Percentiles rank a stretch among this genome's conserved stretches.
Evolutionary conservation across 1,140 invertebrate species (phyloP).

Genomic region (Eufriesea mexicana): DNA sequence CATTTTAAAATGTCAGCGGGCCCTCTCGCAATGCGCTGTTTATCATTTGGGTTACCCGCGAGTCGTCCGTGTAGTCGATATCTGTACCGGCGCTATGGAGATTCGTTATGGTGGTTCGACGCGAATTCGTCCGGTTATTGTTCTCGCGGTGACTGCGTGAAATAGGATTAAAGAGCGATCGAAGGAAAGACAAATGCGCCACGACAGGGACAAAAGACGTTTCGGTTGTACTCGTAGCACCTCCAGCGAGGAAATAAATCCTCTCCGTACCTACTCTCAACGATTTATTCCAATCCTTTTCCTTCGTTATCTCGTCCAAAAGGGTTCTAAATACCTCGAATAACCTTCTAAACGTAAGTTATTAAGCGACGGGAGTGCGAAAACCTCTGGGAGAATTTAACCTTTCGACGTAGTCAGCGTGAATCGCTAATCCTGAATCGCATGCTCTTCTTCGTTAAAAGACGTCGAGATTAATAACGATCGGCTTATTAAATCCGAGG

Average conservation of each 20-base stretch:
- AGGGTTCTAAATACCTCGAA: too few species aligned
- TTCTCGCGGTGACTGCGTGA: background rate
- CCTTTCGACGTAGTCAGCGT: conserved; percentile 3
- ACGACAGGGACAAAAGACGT: too few species aligned
- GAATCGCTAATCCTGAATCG: conserved; percentile 14
- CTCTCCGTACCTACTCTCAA: too few species aligned
- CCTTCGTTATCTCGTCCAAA: too few species aligned
- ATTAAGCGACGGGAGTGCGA: conserved; percentile 22
- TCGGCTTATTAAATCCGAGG: background rate
- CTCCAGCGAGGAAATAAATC: too few species aligned
- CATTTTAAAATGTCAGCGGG: conserved; percentile 77
- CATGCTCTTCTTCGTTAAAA: background rate
- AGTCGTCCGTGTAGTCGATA: conserved; percentile 33
- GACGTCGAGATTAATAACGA: background rate
- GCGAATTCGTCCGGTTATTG: background rate
- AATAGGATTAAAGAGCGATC: background rate
- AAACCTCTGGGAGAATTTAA: conserved; percentile 33
- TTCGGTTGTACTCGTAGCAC: too few species aligned
- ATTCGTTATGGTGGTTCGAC: background rate
- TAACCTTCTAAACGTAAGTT: background rate
- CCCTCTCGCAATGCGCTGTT: conserved; percentile 66
- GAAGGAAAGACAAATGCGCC: too few species aligned
- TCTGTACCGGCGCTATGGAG: conserved; percentile 27
- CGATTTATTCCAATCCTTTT: too few species aligned
- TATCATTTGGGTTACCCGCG: conserved; percentile 67